Base-by-base conservation (phyloP, 23 tunicate genomes). In the Trididemnum nubilum region DNA sequence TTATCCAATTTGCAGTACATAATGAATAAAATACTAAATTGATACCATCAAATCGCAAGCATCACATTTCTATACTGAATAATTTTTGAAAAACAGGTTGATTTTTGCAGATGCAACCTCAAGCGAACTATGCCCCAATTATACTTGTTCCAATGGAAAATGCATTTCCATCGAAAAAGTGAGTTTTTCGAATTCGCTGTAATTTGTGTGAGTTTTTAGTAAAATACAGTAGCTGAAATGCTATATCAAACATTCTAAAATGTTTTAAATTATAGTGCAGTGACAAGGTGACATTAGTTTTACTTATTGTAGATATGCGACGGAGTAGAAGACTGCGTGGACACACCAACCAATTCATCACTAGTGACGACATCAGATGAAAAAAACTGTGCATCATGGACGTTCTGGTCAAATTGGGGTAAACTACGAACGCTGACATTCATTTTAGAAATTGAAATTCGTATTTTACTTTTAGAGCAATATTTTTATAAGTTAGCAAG, bases 381-480 rank as follows among this genome's bases (percentile, higher is more conserved):
- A 74, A 34, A 35, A 0, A 79, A 71, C n/a, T 88, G 92, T 54
- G 74, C 92, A 12, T 60, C 83, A 0, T 88, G 92, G 92, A 36
- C 51, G 21, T 50, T 19, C 7, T 88, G 92, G 92, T 34, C 34
- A 29, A 34, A 35, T 1, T 88, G 92, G 92, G 92, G 92, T 88
- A 49, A 70, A 25, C 26, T 61, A 26, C 66, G n/a, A 38, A 26
- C 44, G 40, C 5, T 71, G 31, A 54, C 54, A 44, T 44, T 44
- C 15, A 5, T 72, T 60, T 4, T 33, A 25, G 0, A 29, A n/a
- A 76, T 44, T 29, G 70, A 21, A 0, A 50, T 25, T n/a, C 38
- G 1, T 34, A 23, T 80, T 44, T 44, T 44, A 44, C 15, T 9
- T 7, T 7, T 9, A 44, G 54, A 44, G 15, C 9, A 44, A 15